Evolutionary conservation across 2,888 invertebrate species (phyloP).

Genomic region (Leucoma salicis): DNA sequence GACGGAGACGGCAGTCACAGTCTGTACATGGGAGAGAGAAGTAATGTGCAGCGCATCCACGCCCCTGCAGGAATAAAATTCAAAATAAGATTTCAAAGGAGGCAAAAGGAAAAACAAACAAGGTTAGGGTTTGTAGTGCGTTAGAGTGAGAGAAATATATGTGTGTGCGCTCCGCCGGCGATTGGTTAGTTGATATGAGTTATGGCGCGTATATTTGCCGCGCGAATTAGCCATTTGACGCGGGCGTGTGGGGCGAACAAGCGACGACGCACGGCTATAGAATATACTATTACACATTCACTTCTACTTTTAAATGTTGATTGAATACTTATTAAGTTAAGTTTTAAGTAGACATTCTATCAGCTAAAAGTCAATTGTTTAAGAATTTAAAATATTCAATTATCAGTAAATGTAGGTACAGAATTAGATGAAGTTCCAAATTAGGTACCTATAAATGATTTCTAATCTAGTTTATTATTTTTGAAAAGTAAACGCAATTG

Average conservation of each 20-base stretch:
- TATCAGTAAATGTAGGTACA: too few species aligned
- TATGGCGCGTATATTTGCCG: constrained; percentile 77
- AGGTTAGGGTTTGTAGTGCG: constrained; percentile 70
- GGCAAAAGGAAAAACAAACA: constrained; percentile 79
- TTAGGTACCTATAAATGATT: too few species aligned
- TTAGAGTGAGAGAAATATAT: constrained; percentile 65
- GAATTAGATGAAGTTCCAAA: too few species aligned
- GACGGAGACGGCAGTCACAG: constrained; percentile 58
- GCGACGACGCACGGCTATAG: constrained; percentile 33
- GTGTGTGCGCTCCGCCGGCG: constrained; percentile 53
- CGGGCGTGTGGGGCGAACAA: constrained; percentile 68
- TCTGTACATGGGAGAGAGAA: constrained; percentile 67
- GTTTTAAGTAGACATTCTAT: too few species aligned
- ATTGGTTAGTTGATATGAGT: constrained; percentile 75
- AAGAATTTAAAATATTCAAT: too few species aligned
- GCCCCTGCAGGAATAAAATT: constrained; percentile 81
- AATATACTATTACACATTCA: constrained; percentile 13
- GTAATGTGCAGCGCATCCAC: constrained; percentile 82
- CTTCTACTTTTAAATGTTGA: constrained; percentile 6
- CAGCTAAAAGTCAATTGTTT: too few species aligned
- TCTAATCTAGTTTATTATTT: too few species aligned
- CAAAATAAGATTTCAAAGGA: constrained; percentile 81
- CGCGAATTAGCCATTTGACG: constrained; percentile 78
- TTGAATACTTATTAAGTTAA: too few species aligned
- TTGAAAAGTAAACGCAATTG: too few species aligned